These are phyloP conservation scores for Callipepla squamata DNA, from an alignment of 2,113 vertebrate genomes.

Conservation along the genomic window DNA sequence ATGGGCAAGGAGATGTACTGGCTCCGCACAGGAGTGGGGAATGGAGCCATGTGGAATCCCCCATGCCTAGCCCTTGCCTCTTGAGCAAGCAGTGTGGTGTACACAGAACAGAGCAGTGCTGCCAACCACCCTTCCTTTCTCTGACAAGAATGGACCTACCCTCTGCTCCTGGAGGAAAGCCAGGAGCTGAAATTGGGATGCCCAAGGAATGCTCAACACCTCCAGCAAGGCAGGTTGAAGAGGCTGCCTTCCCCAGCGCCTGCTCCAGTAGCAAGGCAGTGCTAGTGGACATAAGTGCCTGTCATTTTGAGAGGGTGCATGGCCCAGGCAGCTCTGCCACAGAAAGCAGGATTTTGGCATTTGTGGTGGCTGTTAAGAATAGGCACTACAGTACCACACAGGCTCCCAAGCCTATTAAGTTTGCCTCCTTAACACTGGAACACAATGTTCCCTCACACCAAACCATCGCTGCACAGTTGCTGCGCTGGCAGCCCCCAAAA, in stretches of 20 bases:
- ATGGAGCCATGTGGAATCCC: constrained; percentile 52
- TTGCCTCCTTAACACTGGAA: not conserved
- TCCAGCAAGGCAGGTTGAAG: not conserved
- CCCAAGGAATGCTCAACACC: not conserved
- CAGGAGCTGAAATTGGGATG: not conserved
- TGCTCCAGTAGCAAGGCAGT: not conserved
- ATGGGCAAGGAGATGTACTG: not conserved
- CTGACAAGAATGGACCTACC: constrained; percentile 7
- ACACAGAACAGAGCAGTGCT: constrained; percentile 1
- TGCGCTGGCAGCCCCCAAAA: not conserved
- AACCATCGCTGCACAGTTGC: fast-evolving
- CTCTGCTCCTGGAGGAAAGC: constrained; percentile 25
- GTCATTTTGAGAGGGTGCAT: not conserved
- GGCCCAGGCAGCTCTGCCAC: not conserved
- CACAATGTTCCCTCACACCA: not conserved
- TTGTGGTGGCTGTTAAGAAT: not conserved
- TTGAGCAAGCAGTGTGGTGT: fast-evolving
- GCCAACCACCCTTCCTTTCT: constrained; percentile 45
- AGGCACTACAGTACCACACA: not conserved
- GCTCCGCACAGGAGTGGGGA: not conserved
- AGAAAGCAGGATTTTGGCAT: not conserved
- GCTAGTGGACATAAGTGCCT: not conserved
- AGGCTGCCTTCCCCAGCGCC: not conserved
- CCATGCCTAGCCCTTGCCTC: not conserved
- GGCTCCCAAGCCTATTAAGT: not conserved